Base-by-base conservation (phyloP, 2,888 invertebrate genomes). In the Lagria hirta region DNA sequence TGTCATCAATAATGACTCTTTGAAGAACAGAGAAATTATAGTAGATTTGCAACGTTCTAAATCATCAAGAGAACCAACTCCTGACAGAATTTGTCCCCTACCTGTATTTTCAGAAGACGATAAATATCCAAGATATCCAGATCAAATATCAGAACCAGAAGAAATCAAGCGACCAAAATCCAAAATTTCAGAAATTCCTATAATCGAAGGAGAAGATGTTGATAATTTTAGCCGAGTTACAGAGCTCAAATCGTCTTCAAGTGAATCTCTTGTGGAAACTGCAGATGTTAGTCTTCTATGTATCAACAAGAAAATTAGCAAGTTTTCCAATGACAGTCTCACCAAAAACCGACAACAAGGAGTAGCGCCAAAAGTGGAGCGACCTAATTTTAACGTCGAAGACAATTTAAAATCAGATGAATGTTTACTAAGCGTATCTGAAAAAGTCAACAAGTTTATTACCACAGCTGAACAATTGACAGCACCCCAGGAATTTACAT, bases 31-130 rank as follows among this genome's bases (percentile, higher is more conserved):
- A 57, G 81, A 81, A 55, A 69, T 83, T n/a, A 75, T 83, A 16
- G 80, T 84, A 42, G 83, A 84, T 62, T 77, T 84, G 28, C 81
- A 83, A 62, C 80, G 81, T 62, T 84, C 86, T 0, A 84, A 83
- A 68, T 86, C 86, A 30, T 86, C 86, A 0, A 72, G 86, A 10
- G 87, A 87, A 66, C 83, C 83, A 32, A 84, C 86, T 3, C 86
- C 86, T 0, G 84, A 86, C 61, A 77, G 81, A 46, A 78, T 84
- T 38, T 81, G 83, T 56, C 84, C 84, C 1, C 78, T 80, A 5
- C 84, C 84, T 0, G 75, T 83, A 3, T 76, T 77, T 21, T 75
- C 78, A 4, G 71, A 73, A 21, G 78, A 79, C 45, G 75, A 77
- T 1, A 78, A 80, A 29, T 77, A 76, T 36, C 83, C 84, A 2